Base-by-base conservation (phyloP, 2,888 invertebrate species). In the Pterostichus niger region DNA sequence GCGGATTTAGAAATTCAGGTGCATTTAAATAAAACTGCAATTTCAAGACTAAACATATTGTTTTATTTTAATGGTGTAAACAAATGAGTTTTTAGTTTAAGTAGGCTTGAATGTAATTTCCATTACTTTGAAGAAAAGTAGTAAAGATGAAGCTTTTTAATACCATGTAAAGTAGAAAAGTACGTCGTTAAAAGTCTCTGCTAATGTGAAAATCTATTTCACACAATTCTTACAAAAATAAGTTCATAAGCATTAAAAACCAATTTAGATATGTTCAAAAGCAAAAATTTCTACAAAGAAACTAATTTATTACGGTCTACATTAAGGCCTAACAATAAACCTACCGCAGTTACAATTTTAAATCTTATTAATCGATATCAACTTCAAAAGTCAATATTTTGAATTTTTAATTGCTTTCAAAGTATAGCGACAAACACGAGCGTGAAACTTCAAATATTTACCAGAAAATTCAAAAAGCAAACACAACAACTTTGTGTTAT, bases 401-500 rank as follows among this genome's bases (percentile, higher is more conserved):
- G 40, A 40, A 40, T 40, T 40, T 40, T 40, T 40, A 40, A 40
- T 40, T 40, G 40, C 40, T 40, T 40, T 40, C 31, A 31, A 56
- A 56, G 54, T 33, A 11, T 31, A 11, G 17, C 31, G 11, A 59
- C 59, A 40, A 15, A 40, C 10, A 61, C 61, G 44, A 9, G 68
- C 68, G 68, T 71, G 17, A 71, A 71, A 71, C 15, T 44, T 44
- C 68, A 40, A 71, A 71, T 71, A 71, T 71, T 44, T 15, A 5
- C 68, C 44, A 71, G 68, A 15, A 71, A 71, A 71, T 71, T 17
- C 17, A 44, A 40, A 40, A 71, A 40, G 40, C 40, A 40, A 71
- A 71, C 15, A 56, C 10, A 9, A 15, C 17, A 15, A 52, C 52
- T 9, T 10, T 13, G 52, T 64, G 17, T 31, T 64, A 31, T 35